Base-by-base conservation (phyloP, 2,888 invertebrate genomes). In the Trisateles emortualis region DNA sequence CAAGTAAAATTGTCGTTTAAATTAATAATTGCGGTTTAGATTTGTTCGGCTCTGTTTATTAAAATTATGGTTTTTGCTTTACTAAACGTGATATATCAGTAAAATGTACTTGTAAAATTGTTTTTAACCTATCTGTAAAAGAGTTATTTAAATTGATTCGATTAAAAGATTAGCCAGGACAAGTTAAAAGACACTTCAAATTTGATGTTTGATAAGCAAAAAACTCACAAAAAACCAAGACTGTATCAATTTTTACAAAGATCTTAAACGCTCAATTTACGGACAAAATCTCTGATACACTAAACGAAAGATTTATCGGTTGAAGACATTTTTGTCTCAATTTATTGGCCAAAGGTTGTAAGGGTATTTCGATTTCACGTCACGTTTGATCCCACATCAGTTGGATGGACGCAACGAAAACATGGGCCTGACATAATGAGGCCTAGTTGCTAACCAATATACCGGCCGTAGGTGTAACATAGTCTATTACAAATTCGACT, bases 381-480 rank as follows among this genome's bases (percentile, higher is more conserved):
- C 58, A 53, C 58, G 58, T 53, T 33, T 50, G 40, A 36, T 26
- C 50, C 53, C 32, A 38, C 40, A 16, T 53, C 50, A 53, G 30
- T 40, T 43, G 16, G 11, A 16, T 29, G 22, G 40, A 40, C 16
- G 14, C 16, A 14, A 33, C 3, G 39, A 33, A 43, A 10, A 56
- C 47, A 56, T 39, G 43, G 48, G 35, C 24, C 29, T 22, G 30
- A 36, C 39, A 41, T 44, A 55, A 52, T 52, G 45, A 49, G 40
- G 4, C 45, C 30, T 49, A 36, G 26, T 32, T 10, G 22, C 13
- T n/a, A 19, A 13, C 19, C 22, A 11, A 39, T 13, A 36, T 36
- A 36, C 6, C 26, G 8, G 26, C 26, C 1, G 35, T 8, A 16
- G 35, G 6, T 11, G 35, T 32, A 11, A n/a, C 10, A 32, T 0